A percentile compares a stretch with the other conserved stretches of the same genome.
phyloP scores from a whole-genome alignment of 2,888 invertebrate genomes.

The Callyntrura guangdongensis region DNA sequence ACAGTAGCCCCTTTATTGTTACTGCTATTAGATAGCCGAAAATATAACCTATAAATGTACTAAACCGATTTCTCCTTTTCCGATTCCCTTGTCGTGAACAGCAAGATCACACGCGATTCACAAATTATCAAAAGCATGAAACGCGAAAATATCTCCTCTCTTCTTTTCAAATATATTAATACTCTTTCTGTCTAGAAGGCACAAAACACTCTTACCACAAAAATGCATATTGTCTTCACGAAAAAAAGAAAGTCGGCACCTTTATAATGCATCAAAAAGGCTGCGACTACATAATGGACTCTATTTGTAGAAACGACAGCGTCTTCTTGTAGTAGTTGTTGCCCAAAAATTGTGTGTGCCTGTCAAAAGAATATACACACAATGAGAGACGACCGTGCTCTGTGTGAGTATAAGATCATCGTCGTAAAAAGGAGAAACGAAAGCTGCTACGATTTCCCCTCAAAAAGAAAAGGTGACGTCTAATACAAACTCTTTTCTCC shows the following conservation, averaged over 20 bases:
- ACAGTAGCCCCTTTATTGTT: not conserved
- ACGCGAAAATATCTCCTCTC: not conserved
- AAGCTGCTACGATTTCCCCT: too few species aligned
- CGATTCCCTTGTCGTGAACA: not conserved
- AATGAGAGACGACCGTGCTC: too few species aligned
- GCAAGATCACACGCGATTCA: not conserved
- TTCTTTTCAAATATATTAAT: not conserved
- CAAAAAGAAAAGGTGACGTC: too few species aligned
- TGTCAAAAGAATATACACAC: too few species aligned
- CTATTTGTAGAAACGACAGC: too few species aligned
- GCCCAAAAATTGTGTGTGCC: too few species aligned
- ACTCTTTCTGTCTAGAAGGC: not conserved
- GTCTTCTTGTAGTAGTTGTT: too few species aligned
- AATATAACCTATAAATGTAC: not conserved
- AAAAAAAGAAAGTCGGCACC: not conserved
- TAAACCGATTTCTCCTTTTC: not conserved
- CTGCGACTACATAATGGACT: too few species aligned
- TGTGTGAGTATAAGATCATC: not conserved
- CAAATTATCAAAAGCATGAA: not conserved
- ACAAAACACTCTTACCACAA: not conserved
- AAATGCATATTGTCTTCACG: not conserved
- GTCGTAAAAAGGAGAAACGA: too few species aligned
- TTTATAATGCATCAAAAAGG: not conserved
- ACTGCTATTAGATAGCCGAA: not conserved
- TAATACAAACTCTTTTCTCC: not conserved